Percentiles rank a stretch among this genome's conserved stretches.
phyloP scores from a whole-genome alignment of 1,140 invertebrate species.

The Branchinecta lynchi region DNA sequence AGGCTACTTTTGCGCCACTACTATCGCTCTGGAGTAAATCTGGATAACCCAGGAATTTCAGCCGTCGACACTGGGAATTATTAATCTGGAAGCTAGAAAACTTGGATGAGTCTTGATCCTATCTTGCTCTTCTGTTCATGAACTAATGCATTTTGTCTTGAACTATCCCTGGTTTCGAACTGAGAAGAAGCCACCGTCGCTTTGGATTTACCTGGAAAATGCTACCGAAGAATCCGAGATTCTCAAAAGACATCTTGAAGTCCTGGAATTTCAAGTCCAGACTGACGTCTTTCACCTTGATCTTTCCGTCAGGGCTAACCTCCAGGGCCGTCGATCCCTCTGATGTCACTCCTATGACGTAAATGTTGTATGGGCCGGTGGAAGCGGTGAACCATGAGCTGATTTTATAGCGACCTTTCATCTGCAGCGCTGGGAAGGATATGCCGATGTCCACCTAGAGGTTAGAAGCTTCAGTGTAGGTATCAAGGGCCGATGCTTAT shows the following conservation, averaged over 20 bases:
- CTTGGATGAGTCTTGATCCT: too few species aligned
- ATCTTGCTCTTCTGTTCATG: too few species aligned
- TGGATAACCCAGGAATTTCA: too few species aligned
- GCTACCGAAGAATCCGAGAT: constrained; percentile 52
- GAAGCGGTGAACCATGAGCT: constrained; percentile 49
- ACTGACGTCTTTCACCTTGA: constrained; percentile 54
- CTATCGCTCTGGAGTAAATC: too few species aligned
- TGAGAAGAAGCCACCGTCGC: too few species aligned
- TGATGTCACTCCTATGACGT: constrained; percentile 48
- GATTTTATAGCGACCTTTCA: constrained; percentile 57
- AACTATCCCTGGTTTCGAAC: too few species aligned
- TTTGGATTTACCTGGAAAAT: constrained; percentile 43
- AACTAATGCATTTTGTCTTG: too few species aligned
- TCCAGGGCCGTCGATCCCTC: constrained; percentile 46
- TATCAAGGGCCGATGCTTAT: too few species aligned
- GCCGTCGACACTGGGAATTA: too few species aligned
- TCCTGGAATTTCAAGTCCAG: constrained; percentile 61
- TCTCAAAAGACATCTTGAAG: constrained; percentile 62
- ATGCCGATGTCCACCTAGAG: neutral
- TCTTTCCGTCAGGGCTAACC: constrained; percentile 50
- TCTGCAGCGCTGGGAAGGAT: constrained; percentile 27
- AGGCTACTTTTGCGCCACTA: too few species aligned
- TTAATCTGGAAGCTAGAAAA: too few species aligned
- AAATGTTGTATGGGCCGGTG: constrained; percentile 55
- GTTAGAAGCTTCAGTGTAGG: neutral